phyloP scores from a whole-genome alignment of 92 coral and sea anemone genomes.

The Montipora capitata region DNA sequence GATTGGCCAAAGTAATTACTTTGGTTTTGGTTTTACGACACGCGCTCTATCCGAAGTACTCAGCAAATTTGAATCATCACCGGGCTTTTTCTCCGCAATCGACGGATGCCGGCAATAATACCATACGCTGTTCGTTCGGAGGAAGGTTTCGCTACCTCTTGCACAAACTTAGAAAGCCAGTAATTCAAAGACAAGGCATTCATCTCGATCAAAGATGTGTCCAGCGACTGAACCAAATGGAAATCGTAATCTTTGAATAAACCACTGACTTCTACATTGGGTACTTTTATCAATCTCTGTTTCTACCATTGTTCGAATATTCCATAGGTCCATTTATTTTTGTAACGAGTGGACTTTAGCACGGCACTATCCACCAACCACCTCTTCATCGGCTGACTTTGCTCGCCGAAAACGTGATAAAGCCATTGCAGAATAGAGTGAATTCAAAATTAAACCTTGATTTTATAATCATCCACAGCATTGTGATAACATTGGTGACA shows the following conservation, averaged over 20 bases:
- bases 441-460: conserved; percentile 12
- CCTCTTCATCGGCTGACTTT: not conserved
- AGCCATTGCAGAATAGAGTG: conserved; percentile 28
- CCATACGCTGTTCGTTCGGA: conserved; percentile 16
- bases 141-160: conserved; percentile 39
- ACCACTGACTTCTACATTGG: conserved; percentile 18
- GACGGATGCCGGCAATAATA: conserved; percentile 31
- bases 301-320: conserved; percentile 31
- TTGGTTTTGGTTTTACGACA: no score
- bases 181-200: conserved; percentile 47
- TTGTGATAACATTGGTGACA: conserved; percentile 30
- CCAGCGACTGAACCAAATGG: conserved; percentile 40
- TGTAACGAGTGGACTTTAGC: conserved; percentile 30
- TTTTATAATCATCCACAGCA: conserved; percentile 40
- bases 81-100: conserved; percentile 5
- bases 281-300: conserved; percentile 7
- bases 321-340: conserved; percentile 17
- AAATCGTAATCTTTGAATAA: conserved; percentile 48
- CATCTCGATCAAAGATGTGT: conserved; percentile 43
- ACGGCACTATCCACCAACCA: conserved; percentile 16
- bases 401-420: not conserved
- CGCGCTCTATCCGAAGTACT: conserved; percentile 16
- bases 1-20: no score
- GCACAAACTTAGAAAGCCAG: conserved; percentile 52
- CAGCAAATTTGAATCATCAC: conserved; percentile 17